These are phyloP conservation scores for Turritopsis rubra DNA, from an alignment of 30 jellyfish, hydroid and myxozoan species.

Conservation along the genomic window DNA sequence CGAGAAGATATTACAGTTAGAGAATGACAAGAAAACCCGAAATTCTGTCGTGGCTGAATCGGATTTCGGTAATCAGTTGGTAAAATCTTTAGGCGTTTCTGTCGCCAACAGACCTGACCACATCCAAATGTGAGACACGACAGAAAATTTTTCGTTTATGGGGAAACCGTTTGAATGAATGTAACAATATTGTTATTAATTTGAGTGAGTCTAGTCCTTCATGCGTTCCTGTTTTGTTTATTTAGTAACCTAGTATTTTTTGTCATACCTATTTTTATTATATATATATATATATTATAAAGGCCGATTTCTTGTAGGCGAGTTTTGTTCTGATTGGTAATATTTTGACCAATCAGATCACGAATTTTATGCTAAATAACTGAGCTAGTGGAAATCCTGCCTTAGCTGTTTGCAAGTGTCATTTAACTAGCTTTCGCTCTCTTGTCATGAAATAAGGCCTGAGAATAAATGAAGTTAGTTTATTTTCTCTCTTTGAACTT, in stretches of 20 bases:
- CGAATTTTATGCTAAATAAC: too few species aligned
- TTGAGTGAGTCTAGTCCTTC: too few species aligned
- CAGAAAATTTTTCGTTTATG: too few species aligned
- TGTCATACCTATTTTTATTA: too few species aligned
- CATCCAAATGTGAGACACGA: neutral
- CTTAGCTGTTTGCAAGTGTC: neutral
- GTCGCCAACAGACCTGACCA: neutral
- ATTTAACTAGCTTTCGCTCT: neutral
- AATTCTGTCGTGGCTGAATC: neutral
- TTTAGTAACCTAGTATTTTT: too few species aligned
- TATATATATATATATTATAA: too few species aligned
- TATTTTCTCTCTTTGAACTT: neutral
- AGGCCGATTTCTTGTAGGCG: neutral
- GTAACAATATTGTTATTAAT: too few species aligned
- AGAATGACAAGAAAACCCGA: neutral
- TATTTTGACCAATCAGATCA: neutral
- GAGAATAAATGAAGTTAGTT: neutral
- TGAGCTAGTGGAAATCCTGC: too few species aligned
- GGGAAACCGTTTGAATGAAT: too few species aligned
- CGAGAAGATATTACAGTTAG: constrained; percentile 16
- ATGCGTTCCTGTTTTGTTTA: too few species aligned
- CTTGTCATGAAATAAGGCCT: neutral
- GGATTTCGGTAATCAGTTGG: neutral
- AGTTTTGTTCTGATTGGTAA: neutral
- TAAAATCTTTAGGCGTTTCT: neutral